Evolutionary conservation across 2,797 vertebrate genomes (phyloP).

Genomic region (Cyprinella venusta): DNA sequence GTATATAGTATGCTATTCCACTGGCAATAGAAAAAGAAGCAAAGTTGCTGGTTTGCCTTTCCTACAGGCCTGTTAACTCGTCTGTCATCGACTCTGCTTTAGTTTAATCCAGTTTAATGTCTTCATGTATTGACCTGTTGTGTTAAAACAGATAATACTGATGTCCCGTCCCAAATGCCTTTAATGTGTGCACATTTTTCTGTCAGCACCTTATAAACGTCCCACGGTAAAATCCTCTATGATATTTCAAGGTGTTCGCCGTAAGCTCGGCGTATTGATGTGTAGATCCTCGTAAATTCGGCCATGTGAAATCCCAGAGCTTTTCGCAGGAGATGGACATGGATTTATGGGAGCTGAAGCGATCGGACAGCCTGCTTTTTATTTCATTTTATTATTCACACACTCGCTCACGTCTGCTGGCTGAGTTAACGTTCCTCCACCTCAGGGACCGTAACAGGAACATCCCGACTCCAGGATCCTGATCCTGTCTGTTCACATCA

Average conservation of each 20-base stretch:
- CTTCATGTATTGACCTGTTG: slow-evolving; percentile 17
- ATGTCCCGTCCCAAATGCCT: slow-evolving; percentile 30
- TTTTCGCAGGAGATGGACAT: slow-evolving; percentile 45
- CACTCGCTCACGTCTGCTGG: slow-evolving; percentile 52
- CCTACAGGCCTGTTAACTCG: background rate
- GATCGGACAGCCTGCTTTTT: slow-evolving; percentile 55
- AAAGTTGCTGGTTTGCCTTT: background rate
- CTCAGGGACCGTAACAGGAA: background rate
- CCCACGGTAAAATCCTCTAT: slow-evolving; percentile 5
- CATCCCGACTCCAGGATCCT: background rate
- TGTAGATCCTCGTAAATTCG: slow-evolving; percentile 51
- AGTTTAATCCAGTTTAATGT: slow-evolving; percentile 21
- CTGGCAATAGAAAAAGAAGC: background rate
- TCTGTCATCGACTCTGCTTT: slow-evolving; percentile 12
- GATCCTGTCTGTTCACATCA: background rate
- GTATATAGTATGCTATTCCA: background rate
- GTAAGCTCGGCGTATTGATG: slow-evolving; percentile 25
- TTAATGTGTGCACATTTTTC: slow-evolving; percentile 35
- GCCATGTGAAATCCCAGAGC: slow-evolving; percentile 37
- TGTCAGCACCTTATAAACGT: slow-evolving; percentile 45
- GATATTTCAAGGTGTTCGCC: slow-evolving; percentile 47
- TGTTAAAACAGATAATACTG: slow-evolving; percentile 4
- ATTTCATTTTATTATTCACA: slow-evolving; percentile 47
- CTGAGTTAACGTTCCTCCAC: slow-evolving; percentile 34
- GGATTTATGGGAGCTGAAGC: slow-evolving; percentile 58